A percentile compares a stretch with the other conserved stretches of the same genome.
These are phyloP conservation scores for Miichthys miiuy DNA, from an alignment of 2,797 vertebrate genomes.

Conservation along the genomic window DNA sequence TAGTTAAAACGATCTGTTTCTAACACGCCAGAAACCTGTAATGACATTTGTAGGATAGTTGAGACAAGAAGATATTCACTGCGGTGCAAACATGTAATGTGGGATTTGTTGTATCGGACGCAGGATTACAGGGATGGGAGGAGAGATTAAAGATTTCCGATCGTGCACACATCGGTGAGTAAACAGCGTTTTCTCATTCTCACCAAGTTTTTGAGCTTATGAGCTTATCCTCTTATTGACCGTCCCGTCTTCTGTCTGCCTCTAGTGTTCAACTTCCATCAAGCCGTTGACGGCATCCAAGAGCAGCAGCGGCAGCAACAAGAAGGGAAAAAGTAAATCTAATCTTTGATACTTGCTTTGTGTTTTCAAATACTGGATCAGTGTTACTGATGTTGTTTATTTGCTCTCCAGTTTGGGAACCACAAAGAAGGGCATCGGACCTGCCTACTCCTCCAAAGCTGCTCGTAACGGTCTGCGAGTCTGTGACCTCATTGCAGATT, in stretches of 20 bases:
- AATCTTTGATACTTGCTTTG: neutral
- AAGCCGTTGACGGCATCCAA: conserved; percentile 88
- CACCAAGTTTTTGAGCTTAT: neutral
- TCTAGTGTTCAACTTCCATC: conserved; percentile 90
- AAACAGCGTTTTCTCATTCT: neutral
- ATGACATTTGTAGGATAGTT: neutral
- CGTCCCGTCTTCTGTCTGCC: neutral
- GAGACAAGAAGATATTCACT: neutral
- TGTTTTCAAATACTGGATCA: neutral
- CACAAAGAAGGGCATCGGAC: conserved; percentile 90
- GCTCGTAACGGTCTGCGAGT: conserved; percentile 87
- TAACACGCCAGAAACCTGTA: neutral
- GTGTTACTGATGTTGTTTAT: neutral
- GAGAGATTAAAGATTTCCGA: conserved; percentile 88
- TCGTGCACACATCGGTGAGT: conserved; percentile 88
- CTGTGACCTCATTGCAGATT: conserved; percentile 88
- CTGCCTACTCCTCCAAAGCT: conserved; percentile 89
- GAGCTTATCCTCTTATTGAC: neutral
- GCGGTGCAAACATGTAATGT: neutral
- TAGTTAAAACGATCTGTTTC: neutral
- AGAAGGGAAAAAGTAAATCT: conserved; percentile 87
- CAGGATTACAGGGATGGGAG: conserved; percentile 89
- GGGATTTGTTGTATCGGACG: conserved; percentile 4
- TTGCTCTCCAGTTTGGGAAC: conserved; percentile 85
- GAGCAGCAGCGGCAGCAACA: conserved; percentile 88